Conservation (phyloP, 2,113 vertebrate genomes). For the Tychaedon coryphoeus region DNA sequence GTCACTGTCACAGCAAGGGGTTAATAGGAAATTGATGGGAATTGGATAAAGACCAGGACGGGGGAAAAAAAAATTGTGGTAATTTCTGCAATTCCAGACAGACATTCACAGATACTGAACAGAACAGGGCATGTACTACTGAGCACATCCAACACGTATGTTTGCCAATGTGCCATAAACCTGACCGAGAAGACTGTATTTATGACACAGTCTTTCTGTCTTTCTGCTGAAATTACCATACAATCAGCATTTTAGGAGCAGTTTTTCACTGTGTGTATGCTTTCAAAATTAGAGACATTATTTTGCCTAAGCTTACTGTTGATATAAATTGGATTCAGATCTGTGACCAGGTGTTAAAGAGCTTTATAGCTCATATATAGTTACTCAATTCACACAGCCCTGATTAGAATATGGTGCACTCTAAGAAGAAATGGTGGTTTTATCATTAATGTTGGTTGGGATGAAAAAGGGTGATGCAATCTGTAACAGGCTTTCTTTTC, state of each 20-base stretch:
- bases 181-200: background rate
- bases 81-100: background rate
- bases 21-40: background rate
- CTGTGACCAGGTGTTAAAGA: background rate
- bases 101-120: background rate
- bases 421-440: background rate
- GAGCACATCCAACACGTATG: background rate
- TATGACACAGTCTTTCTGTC: background rate
- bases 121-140: background rate
- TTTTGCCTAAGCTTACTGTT: background rate
- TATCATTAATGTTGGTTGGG: background rate
- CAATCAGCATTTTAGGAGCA: background rate
- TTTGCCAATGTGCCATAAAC: background rate
- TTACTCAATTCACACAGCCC: background rate
- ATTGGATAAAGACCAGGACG: background rate
- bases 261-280: background rate
- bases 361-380: background rate
- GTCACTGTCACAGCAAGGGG: background rate
- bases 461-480: slow-evolving; percentile 3
- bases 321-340: background rate
- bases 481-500: background rate
- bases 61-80: background rate
- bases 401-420: background rate
- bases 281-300: background rate
- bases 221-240: background rate